Evolutionary conservation across 2,113 vertebrate species (phyloP), one percentile per base, ranked within the genome.

Genomic region (Lagopus muta): DNA sequence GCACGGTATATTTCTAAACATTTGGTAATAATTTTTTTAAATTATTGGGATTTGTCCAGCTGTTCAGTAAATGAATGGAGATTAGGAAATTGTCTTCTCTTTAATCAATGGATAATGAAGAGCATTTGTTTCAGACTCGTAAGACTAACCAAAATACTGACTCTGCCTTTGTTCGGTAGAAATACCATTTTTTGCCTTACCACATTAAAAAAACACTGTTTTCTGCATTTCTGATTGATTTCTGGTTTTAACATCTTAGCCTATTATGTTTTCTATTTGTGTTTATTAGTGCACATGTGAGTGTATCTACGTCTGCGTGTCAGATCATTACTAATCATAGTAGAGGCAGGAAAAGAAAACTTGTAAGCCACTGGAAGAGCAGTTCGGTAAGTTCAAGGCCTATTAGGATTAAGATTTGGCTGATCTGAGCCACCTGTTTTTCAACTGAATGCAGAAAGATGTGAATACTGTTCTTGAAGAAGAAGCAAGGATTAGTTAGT

Each of bases 41-140:
- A 32, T 84, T 95, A 91, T 79, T 52, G 80, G 77, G 92, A 84
- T 96, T 90, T 95, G 72, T 90, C 96, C 97, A 97, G 93, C 95
- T 96, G 92, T 89, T 94, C 69, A 11, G 88, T 89, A 89, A 82
- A 94, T 78, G 75, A 94, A 86, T n/a, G 70, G 67, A 85, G 93
- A 95, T 95, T 84, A 97, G 91, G 94, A 97, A 97, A 94, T 45
- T 45, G 74, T 74, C 91, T 96, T 94, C 83, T 94, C 96, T 98
- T 97, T 97, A 97, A 98, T 98, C 98, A 98, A 89, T 90, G 92
- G 91, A 89, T 96, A 97, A 97, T 96, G 94, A 97, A 97, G 95
- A 97, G 94, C 92, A 95, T 96, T 96, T 88, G 83, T 97, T 96
- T 96, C 94, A 89, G 87, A 94, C 82, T 43, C 89, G 70, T 67